Percentiles rank a stretch among this genome's conserved stretches.
Evolutionary conservation across 2,888 invertebrate genomes (phyloP).

Genomic region (Auanema freiburgensis): DNA sequence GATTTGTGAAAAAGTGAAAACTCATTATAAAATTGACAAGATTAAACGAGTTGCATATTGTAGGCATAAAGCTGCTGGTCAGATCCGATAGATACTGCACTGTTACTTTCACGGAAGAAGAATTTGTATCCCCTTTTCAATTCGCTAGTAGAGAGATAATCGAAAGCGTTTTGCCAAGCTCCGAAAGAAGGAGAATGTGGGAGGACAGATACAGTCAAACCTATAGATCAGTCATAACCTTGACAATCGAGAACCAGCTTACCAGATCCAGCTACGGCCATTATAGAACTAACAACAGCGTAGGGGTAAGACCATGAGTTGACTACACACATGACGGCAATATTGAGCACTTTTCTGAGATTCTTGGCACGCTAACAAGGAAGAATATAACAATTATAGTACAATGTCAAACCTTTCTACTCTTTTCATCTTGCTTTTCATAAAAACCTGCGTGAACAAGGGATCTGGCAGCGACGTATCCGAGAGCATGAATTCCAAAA

Average conservation of each 20-base stretch:
- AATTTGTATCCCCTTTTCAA: conserved; percentile 54
- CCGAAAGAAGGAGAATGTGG: conserved; percentile 82
- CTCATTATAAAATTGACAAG: too few species aligned
- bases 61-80: conserved; percentile 59
- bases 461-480: conserved; percentile 42
- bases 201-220: conserved; percentile 78
- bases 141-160: conserved; percentile 71
- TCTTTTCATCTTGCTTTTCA: conserved; percentile 31
- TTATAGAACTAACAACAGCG: conserved; percentile 72
- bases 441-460: conserved; percentile 36
- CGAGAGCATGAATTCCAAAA: conserved; percentile 75
- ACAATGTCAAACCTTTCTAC: conserved; percentile 14
- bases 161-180: conserved; percentile 83
- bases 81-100: conserved; percentile 57
- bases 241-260: too few species aligned
- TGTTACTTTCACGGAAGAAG: conserved; percentile 60
- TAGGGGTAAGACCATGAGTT: conserved; percentile 88
- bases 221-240: too few species aligned
- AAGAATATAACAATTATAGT: too few species aligned
- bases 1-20: too few species aligned
- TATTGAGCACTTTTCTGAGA: conserved; percentile 39
- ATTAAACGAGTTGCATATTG: conserved; percentile 55
- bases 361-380: conserved; percentile 33
- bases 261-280: conserved; percentile 48
- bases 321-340: conserved; percentile 74